Conservation (phyloP, 2,113 vertebrate genomes). For the Oncorhynchus clarkii region DNA sequence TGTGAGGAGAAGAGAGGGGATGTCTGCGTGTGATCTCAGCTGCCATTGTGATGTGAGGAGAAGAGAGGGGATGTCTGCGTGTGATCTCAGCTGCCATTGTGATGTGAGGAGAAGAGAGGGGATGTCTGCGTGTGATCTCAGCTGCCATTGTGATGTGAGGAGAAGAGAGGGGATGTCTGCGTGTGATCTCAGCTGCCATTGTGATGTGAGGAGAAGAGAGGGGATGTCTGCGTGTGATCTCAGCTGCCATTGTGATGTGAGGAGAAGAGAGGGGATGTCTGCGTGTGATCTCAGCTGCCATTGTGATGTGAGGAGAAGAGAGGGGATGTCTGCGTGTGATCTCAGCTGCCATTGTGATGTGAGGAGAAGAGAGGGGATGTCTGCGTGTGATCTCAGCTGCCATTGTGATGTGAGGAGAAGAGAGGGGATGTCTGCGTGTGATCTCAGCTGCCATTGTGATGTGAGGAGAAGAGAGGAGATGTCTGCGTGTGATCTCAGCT, state of each 20-base stretch:
- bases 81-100: slow-evolving; percentile 58
- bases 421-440: slow-evolving; percentile 43
- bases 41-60: slow-evolving; percentile 39
- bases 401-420: slow-evolving; percentile 33
- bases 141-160: slow-evolving; percentile 41
- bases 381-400: slow-evolving; percentile 60
- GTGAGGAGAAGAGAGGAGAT: not conserved
- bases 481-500: slow-evolving; percentile 58
- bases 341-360: slow-evolving; percentile 48
- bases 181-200: slow-evolving; percentile 61
- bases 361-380: not conserved
- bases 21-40: slow-evolving; percentile 58
- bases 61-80: slow-evolving; percentile 23
- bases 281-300: slow-evolving; percentile 60
- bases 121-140: slow-evolving; percentile 58
- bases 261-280: not conserved
- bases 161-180: slow-evolving; percentile 3
- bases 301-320: slow-evolving; percentile 28
- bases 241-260: slow-evolving; percentile 41
- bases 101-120: slow-evolving; percentile 18
- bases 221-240: slow-evolving; percentile 58
- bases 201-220: slow-evolving; percentile 25
- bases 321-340: slow-evolving; percentile 53
- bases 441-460: slow-evolving; percentile 56
- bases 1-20: slow-evolving; percentile 3